phyloP scores from a whole-genome alignment of 2,888 invertebrate species.

The Byasa hedistus region DNA sequence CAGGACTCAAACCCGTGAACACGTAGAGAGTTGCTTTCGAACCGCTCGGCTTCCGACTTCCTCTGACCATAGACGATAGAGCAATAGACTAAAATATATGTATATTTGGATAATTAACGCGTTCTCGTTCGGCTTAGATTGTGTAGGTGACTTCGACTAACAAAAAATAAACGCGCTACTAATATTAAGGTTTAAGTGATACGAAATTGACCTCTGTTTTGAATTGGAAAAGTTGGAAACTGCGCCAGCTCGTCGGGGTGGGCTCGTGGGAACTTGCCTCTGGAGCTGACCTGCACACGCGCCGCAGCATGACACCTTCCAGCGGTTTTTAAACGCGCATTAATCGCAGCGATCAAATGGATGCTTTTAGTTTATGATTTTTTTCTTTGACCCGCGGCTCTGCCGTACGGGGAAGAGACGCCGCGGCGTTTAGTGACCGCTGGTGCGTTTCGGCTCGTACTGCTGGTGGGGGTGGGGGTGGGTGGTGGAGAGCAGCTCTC shows the following conservation, averaged over 20 bases:
- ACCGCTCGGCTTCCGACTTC: background rate
- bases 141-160: conserved; percentile 13
- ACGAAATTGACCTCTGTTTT: conserved; percentile 3
- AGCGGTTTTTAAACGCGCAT: conserved; percentile 19
- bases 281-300: background rate
- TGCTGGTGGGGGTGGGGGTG: background rate
- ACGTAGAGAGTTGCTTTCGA: conserved; percentile 21
- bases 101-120: conserved; percentile 22
- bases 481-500: conserved; percentile 8
- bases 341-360: conserved; percentile 1
- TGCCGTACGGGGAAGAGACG: background rate
- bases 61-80: background rate
- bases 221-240: conserved; percentile 1
- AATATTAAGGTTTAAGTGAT: conserved; percentile 25
- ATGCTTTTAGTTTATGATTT: conserved; percentile 1
- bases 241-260: conserved; percentile 12
- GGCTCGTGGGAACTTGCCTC: conserved; percentile 1
- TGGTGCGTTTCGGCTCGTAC: background rate
- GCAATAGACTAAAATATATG: conserved; percentile 18
- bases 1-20: conserved; percentile 20
- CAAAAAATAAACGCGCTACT: conserved; percentile 3
- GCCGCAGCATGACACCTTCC: background rate
- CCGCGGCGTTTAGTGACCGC: conserved; percentile 14
- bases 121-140: conserved; percentile 11
- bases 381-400: background rate